Base-by-base conservation (phyloP, 2,888 invertebrate species). In the Agrochola lychnidis region DNA sequence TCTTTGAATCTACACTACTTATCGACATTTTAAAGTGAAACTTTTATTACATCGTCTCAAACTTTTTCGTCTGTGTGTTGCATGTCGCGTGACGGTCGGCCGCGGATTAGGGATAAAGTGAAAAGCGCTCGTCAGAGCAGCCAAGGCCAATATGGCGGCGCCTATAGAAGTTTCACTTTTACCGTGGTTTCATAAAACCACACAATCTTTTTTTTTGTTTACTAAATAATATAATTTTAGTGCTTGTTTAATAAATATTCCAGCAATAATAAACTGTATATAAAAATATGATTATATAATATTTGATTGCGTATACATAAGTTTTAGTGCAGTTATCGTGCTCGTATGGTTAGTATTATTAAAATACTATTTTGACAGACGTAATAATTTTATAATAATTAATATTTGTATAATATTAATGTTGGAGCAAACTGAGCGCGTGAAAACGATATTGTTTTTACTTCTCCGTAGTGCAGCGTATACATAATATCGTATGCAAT, bases 301-400 rank as follows among this genome's bases (percentile, higher is more conserved):
- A 78, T 86, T 71, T 81, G 69, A 64, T 83, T 84, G 77, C 87
- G 88, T 87, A 87, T 87, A 87, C 87, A 79, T 84, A 72, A 73
- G 82, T 87, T 78, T 73, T 53, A 76, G 74, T 84, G 82, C 84
- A 82, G 70, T 76, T 69, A 74, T 51, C 42, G 77, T 85, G 87
- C 77, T 82, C 76, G 73, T 85, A 70, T 71, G 62, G 40, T 69
- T 59, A 70, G 59, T 82, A 70, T 45, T 84, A 63, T 68, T 76
- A 75, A 53, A 66, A 80, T 61, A 63, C 42, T 75, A 83, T 77
- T 62, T 67, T 61, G 78, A 82, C 72, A 73, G 53, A 63, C 36
- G 51, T 78, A 72, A 83, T 68, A 70, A 70, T 57, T 67, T 72
- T 75, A 81, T 70, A 73, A 83, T 74, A 70, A 70, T 81, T 77